Percentiles rank a stretch among this genome's conserved stretches.
These are phyloP conservation scores for Crocidura indochinensis DNA, from an alignment of 2,797 vertebrate species.

Conservation along the genomic window DNA sequence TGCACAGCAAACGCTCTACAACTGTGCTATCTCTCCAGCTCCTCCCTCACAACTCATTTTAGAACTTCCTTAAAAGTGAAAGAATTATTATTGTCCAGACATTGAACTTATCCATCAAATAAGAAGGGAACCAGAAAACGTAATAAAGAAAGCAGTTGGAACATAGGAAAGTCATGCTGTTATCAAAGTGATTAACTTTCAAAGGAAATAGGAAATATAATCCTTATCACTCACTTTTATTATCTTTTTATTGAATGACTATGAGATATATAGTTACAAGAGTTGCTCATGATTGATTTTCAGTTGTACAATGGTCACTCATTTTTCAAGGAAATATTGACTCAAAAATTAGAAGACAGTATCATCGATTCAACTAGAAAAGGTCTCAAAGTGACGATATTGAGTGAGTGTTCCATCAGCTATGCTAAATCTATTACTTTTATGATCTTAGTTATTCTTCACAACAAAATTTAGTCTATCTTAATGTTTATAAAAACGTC, in stretches of 20 bases:
- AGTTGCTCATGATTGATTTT: too few species aligned
- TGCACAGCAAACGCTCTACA: too few species aligned
- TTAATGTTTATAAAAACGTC: neutral
- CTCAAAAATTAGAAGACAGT: constrained; percentile 12
- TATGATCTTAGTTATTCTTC: constrained; percentile 33
- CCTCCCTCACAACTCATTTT: constrained; percentile 47
- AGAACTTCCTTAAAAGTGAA: constrained; percentile 16
- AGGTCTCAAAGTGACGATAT: neutral
- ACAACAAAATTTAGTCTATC: neutral
- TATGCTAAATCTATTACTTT: neutral
- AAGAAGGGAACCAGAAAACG: neutral
- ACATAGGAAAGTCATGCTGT: neutral
- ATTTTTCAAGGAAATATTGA: neutral
- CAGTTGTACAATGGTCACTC: neutral
- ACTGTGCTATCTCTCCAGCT: too few species aligned
- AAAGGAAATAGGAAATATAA: neutral
- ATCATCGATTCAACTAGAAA: constrained; percentile 3
- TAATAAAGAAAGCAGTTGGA: neutral
- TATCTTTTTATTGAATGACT: too few species aligned
- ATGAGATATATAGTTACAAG: too few species aligned
- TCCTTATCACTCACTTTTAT: too few species aligned
- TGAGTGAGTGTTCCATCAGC: constrained; percentile 8
- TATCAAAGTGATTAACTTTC: constrained; percentile 6
- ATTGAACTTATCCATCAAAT: constrained; percentile 26
- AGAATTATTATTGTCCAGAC: neutral